Base-by-base conservation (phyloP, 1,140 invertebrate genomes). In the Parapsyche elsis region DNA sequence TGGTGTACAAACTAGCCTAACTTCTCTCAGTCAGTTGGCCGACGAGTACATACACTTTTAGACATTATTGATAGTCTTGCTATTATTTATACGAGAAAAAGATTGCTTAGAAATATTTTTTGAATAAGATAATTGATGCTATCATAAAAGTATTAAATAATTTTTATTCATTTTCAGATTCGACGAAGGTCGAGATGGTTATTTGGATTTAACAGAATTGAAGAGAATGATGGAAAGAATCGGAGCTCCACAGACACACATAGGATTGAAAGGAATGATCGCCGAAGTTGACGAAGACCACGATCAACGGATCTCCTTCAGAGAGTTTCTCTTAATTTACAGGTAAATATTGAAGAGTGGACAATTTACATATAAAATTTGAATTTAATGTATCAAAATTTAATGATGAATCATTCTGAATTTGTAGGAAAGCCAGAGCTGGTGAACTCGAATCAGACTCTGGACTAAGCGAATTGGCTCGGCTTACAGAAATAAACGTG, bases 161-260 rank as follows among this genome's bases (percentile, higher is more conserved):
- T 7, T 30, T 1, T 38, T 26, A 76, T 61, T 26, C 26, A 38
- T 64, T 82, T 92, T 92, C 89, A 98, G 97, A 87, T 98, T 96
- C 87, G 97, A 99, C 86, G 92, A 93, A 73, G 94, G 95, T 38
- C 92, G 91, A 71, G 97, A 98, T 87, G 95, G 96, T 46, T 98
- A 91, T 85, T 91, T 99, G 75, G 95, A 97, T 88, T 87, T 98
- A 57, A 91, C 91, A 57, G 97, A 99, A 86, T 87, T 99, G 59
- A 99, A 99, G 87, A 88, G 93, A 10, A 98, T 98, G 96, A 99
- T 98, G 97, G 97, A 99, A 87, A 94, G 95, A 64, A 88, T 99
- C n/a, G 96, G 95, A 19, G 96, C 95, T 9, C 96, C 97, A 12
- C 97, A 98, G 87, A 99, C 97, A 9, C 97, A 99, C 88, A 88